phyloP scores from a whole-genome alignment of 2,888 invertebrate species.

The Netelia melanura region DNA sequence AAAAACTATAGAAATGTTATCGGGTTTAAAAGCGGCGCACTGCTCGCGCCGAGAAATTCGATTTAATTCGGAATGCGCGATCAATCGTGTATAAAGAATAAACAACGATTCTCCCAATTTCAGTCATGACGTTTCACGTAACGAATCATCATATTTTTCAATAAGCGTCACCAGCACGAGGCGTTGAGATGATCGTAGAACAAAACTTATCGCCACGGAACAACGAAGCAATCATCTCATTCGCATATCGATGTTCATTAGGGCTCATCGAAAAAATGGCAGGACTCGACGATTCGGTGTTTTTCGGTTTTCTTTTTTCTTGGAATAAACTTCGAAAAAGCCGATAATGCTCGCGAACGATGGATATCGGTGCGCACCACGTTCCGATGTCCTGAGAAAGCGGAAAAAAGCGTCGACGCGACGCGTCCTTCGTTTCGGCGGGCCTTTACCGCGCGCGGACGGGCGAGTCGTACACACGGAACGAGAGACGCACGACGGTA shows the following conservation, averaged over 20 bases:
- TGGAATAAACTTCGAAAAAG: not conserved
- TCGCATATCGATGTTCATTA: not conserved
- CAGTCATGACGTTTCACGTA: not conserved
- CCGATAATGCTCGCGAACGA: not conserved
- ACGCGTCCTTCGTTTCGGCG: conserved; percentile 33
- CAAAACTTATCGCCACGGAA: not conserved
- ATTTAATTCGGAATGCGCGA: no score
- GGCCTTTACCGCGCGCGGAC: conserved; percentile 52
- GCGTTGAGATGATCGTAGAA: not conserved
- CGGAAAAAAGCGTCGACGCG: conserved; percentile 22
- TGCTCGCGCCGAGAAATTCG: no score
- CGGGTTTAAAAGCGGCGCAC: no score
- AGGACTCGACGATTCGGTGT: no score
- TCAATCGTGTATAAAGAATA: not conserved
- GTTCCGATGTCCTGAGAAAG: not conserved
- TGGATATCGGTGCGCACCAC: not conserved
- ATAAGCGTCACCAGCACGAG: not conserved
- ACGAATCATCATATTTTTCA: not conserved
- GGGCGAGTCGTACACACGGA: conserved; percentile 20
- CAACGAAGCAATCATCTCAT: not conserved
- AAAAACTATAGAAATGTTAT: not conserved
- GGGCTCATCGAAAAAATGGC: not conserved
- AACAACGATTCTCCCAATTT: not conserved
- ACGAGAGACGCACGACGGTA: conserved; percentile 49
- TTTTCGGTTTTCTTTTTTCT: not conserved